phyloP scores from a whole-genome alignment of 2,113 vertebrate genomes.

The Bos taurus region DNA sequence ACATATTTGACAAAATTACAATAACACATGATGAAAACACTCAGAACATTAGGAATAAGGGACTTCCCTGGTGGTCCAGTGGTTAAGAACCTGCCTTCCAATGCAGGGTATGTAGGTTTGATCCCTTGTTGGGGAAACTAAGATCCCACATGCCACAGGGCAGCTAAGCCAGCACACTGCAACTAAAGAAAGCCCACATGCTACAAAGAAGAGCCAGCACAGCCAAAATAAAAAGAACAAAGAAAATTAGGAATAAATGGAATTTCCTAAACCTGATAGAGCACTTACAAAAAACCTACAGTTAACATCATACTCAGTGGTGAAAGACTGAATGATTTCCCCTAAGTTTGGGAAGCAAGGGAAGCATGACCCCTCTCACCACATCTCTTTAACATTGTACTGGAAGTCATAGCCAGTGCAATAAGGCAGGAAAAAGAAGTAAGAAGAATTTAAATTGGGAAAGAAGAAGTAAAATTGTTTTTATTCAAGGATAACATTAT shows the following conservation, averaged over 20 bases:
- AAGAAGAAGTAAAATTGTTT: not conserved
- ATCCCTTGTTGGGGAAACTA: not conserved
- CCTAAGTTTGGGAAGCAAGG: not conserved
- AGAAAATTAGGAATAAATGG: not conserved
- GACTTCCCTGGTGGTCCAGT: not conserved
- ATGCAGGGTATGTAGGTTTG: not conserved
- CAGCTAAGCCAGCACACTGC: not conserved
- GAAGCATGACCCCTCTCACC: not conserved
- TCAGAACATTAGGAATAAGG: not conserved
- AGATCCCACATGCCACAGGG: not conserved
- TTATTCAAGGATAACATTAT: not conserved
- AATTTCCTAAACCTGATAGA: not conserved
- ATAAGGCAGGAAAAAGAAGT: not conserved
- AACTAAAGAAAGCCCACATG: not conserved
- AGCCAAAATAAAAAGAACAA: not conserved
- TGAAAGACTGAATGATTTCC: not conserved
- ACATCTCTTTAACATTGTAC: not conserved
- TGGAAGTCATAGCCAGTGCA: not conserved
- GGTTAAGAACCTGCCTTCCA: not conserved
- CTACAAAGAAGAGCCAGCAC: not conserved
- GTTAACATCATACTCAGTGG: not conserved
- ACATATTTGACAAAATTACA: not conserved
- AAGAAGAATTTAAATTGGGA: not conserved
- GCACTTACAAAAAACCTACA: not conserved
- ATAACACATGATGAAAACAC: not conserved